phyloP scores from a whole-genome alignment of 2,888 invertebrate species.

The Eupithecia vulgata region DNA sequence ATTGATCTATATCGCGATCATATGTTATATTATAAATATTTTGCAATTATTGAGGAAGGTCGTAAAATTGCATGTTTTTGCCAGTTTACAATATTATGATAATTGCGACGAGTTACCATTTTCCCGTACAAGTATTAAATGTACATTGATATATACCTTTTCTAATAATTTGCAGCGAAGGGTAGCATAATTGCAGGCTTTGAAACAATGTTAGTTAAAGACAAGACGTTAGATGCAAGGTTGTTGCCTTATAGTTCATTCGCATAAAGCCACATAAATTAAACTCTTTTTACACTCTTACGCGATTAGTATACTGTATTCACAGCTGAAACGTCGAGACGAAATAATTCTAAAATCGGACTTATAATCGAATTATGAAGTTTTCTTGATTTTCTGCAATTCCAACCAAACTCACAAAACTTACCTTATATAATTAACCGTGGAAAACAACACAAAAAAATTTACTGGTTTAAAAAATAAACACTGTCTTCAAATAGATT shows the following conservation, averaged over 20 bases:
- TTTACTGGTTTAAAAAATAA: too few species aligned
- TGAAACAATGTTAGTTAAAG: background rate
- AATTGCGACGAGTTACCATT: background rate
- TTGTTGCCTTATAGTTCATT: background rate
- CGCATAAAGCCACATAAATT: background rate
- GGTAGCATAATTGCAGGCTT: background rate
- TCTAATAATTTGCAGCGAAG: background rate
- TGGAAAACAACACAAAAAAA: too few species aligned
- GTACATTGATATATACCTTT: background rate
- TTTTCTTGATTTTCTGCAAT: too few species aligned
- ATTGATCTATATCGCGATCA: background rate
- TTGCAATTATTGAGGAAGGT: constrained; percentile 2
- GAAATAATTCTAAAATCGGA: background rate
- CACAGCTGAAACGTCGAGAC: background rate
- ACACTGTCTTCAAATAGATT: too few species aligned
- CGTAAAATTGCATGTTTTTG: constrained; percentile 1
- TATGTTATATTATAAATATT: background rate
- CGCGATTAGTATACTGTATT: too few species aligned
- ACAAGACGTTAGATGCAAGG: background rate
- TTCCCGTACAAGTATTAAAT: background rate
- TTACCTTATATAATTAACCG: background rate
- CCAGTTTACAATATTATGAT: background rate
- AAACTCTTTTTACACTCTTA: too few species aligned
- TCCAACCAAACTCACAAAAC: background rate
- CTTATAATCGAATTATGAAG: too few species aligned